Conservation (phyloP, 1,140 invertebrate species). For the Drosophila jambulina region DNA sequence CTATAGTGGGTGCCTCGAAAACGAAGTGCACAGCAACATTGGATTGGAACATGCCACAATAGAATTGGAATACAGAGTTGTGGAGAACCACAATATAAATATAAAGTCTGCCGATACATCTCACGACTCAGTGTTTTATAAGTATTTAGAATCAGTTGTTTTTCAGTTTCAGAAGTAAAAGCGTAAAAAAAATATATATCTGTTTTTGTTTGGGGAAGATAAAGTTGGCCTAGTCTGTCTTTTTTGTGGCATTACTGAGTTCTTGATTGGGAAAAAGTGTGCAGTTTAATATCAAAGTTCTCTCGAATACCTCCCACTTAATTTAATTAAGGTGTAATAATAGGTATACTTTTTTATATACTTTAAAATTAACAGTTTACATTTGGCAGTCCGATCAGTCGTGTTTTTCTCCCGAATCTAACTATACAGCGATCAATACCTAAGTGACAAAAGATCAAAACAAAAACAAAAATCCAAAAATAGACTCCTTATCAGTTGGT, state of each 20-base stretch:
- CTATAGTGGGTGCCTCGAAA: conserved; percentile 60
- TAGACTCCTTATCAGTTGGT: neutral
- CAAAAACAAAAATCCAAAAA: neutral
- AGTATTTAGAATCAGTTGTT: conserved; percentile 13
- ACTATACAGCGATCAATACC: neutral
- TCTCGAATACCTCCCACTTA: neutral
- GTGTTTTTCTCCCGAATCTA: too few relatives aligned
- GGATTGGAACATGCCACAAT: conserved; percentile 56
- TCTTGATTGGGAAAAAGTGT: neutral
- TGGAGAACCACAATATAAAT: conserved; percentile 32
- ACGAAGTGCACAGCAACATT: conserved; percentile 68
- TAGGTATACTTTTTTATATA: neutral
- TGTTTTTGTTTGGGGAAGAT: conserved; percentile 8
- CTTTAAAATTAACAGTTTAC: neutral
- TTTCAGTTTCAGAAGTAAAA: conserved; percentile 45
- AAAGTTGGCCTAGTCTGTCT: neutral
- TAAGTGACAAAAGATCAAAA: neutral
- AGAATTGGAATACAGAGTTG: conserved; percentile 42
- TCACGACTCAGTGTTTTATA: neutral
- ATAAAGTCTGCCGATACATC: conserved; percentile 8
- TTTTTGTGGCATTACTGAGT: neutral
- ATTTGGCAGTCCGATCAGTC: neutral
- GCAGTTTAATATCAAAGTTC: neutral
- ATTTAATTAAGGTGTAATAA: neutral
- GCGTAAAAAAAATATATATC: conserved; percentile 68